phyloP scores from a whole-genome alignment of 2,888 invertebrate genomes.

The Urechis unicinctus region DNA sequence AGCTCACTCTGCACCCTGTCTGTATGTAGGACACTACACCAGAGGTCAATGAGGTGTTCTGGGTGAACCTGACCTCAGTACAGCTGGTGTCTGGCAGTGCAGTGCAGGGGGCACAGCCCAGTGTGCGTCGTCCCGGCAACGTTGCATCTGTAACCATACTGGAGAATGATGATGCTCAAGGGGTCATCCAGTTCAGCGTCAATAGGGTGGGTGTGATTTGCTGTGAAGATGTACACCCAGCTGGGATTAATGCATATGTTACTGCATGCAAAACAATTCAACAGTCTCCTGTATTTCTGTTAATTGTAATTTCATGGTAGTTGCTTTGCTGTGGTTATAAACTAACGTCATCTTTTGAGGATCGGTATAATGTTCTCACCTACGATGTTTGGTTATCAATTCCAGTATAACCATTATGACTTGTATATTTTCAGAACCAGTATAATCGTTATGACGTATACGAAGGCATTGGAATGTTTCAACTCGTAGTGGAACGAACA shows the following conservation, averaged over 20 bases:
- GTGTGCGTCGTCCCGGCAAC: constrained; percentile 33
- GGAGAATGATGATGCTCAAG: constrained; percentile 46
- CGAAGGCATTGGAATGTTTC: constrained; percentile 34
- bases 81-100: constrained; percentile 24
- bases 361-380: too few species aligned
- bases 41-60: constrained; percentile 41
- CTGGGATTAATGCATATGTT: too few species aligned
- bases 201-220: constrained; percentile 26
- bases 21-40: constrained; percentile 37
- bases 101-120: constrained; percentile 30
- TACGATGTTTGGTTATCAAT: too few species aligned
- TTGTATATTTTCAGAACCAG: constrained; percentile 35
- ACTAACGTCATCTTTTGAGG: too few species aligned
- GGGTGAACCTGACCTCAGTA: constrained; percentile 41
- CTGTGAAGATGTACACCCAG: too few species aligned
- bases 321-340: too few species aligned
- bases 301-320: too few species aligned
- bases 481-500: constrained; percentile 29
- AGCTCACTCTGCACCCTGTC: neutral
- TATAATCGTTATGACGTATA: constrained; percentile 42
- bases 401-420: too few species aligned
- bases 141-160: constrained; percentile 31
- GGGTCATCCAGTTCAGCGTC: constrained; percentile 41
- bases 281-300: too few species aligned
- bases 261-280: too few species aligned